Evolutionary conservation across 2,113 vertebrate species (phyloP).

Genomic region (Pelecanus crispus): DNA sequence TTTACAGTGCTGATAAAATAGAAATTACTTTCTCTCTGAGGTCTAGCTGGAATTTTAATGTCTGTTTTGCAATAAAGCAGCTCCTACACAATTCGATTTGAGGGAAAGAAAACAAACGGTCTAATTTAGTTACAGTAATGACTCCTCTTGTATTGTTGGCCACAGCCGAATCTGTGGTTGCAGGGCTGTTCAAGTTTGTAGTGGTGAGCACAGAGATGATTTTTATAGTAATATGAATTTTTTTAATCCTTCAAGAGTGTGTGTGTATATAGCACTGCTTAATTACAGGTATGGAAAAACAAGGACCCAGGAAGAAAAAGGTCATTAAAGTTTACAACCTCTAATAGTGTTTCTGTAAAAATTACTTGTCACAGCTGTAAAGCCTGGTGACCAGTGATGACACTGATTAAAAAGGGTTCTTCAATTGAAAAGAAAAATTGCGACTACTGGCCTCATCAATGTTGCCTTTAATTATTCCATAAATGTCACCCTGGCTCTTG

Average conservation of each 20-base stretch:
- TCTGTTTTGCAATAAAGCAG: slow-evolving; percentile 84
- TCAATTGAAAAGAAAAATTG: background rate
- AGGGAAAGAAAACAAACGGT: slow-evolving; percentile 80
- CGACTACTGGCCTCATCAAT: background rate
- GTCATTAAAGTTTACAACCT: slow-evolving; percentile 65
- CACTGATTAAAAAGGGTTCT: slow-evolving; percentile 50
- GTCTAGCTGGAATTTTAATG: slow-evolving; percentile 85
- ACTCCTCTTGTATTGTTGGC: slow-evolving; percentile 71
- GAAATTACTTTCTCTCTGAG: slow-evolving; percentile 86
- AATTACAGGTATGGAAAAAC: slow-evolving; percentile 49
- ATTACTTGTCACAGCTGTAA: slow-evolving; percentile 62
- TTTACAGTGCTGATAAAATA: slow-evolving; percentile 86
- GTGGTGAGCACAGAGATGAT: slow-evolving; percentile 42
- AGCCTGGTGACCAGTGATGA: slow-evolving; percentile 58
- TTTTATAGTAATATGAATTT: slow-evolving; percentile 66
- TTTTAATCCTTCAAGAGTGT: slow-evolving; percentile 19
- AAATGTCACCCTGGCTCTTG: slow-evolving; percentile 19
- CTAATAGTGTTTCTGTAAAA: slow-evolving; percentile 60
- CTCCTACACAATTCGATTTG: slow-evolving; percentile 81
- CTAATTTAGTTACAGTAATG: slow-evolving; percentile 84
- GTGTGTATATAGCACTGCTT: slow-evolving; percentile 8
- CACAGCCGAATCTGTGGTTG: slow-evolving; percentile 49
- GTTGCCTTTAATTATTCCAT: slow-evolving; percentile 58
- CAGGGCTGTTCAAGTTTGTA: slow-evolving; percentile 47
- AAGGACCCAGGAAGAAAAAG: slow-evolving; percentile 1